These are phyloP conservation scores for Nephila pilipes DNA, from an alignment of 1,140 invertebrate species.

Conservation along the genomic window DNA sequence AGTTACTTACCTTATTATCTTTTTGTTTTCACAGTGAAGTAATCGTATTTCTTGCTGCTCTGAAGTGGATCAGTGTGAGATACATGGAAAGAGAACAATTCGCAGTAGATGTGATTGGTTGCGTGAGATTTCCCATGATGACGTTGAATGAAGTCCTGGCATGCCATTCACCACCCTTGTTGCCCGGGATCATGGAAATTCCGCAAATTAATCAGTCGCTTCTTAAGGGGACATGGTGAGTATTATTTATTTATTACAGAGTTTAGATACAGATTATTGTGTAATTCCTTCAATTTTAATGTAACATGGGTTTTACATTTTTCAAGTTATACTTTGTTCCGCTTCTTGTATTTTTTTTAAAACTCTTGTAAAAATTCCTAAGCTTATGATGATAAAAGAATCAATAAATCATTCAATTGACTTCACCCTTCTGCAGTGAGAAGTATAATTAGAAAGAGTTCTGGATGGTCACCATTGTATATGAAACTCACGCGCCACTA, in stretches of 20 bases:
- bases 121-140: slow-evolving; percentile 70
- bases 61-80: slow-evolving; percentile 60
- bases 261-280: too few relatives aligned
- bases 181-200: slow-evolving; percentile 45
- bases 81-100: slow-evolving; percentile 62
- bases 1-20: background rate
- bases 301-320: too few relatives aligned
- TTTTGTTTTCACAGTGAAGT: slow-evolving; percentile 40
- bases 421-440: too few relatives aligned
- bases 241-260: background rate
- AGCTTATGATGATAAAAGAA: too few relatives aligned
- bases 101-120: background rate
- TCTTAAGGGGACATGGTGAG: slow-evolving; percentile 70
- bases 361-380: too few relatives aligned
- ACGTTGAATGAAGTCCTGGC: slow-evolving; percentile 69
- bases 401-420: too few relatives aligned
- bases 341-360: too few relatives aligned
- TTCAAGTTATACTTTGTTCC: too few relatives aligned
- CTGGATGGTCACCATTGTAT: too few relatives aligned
- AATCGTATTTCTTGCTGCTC: slow-evolving; percentile 47
- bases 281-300: too few relatives aligned
- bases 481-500: too few relatives aligned
- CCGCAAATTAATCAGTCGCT: background rate
- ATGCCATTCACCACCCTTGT: slow-evolving; percentile 62
- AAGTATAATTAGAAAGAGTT: too few relatives aligned